Base-by-base conservation (phyloP, 2,113 vertebrate species). In the Oncorhynchus clarkii region DNA sequence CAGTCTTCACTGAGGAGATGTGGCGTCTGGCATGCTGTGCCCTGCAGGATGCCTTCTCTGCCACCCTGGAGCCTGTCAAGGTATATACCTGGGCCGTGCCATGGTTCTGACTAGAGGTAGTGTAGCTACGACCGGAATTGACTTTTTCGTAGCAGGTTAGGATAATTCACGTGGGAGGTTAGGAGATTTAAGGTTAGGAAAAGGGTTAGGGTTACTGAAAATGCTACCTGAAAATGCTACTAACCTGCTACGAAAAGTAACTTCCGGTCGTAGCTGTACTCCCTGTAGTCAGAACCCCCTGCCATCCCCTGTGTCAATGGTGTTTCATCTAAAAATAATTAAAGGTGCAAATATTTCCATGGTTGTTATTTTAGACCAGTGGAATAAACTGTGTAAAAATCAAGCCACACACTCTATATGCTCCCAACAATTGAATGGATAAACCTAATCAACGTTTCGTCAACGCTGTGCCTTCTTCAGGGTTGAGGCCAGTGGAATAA, bases 1-100 rank as follows among this genome's bases (percentile, higher is more conserved):
- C 98, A 0, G 95, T 97, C 80, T 99, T 99, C 84, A 97, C 96
- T 0, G 97, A 99, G 70, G 98, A 99, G 75, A 99, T 99, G 98
- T 99, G 98, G 98, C 91, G 97, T 72, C 90, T 99, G 64, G 96
- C 98, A 0, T 99, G 97, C 88, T 98, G 95, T 9, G 97, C 98
- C 4, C 92, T 99, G 81, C 97, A 99, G 88, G 95, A 99, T 0
- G 98, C 98, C 0, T 99, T 99, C 87, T 97, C 96, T 3, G 96
- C 95, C 27, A 99, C 98, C 0, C 86, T 99, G 62, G 96, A 98
- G 79, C 98, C 97, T 0, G 97, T 99, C 78, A 99, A 99, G 97
- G 98, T 99, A 92, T 78, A 27, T 16, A 20, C 57, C 51, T 54
- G 39, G 0, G 39, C 39, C 0, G 2, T 11, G 9, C 39, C 39